These are phyloP conservation scores for Eulemur coronatus DNA, from an alignment of 2,797 vertebrate species.

Conservation along the genomic window DNA sequence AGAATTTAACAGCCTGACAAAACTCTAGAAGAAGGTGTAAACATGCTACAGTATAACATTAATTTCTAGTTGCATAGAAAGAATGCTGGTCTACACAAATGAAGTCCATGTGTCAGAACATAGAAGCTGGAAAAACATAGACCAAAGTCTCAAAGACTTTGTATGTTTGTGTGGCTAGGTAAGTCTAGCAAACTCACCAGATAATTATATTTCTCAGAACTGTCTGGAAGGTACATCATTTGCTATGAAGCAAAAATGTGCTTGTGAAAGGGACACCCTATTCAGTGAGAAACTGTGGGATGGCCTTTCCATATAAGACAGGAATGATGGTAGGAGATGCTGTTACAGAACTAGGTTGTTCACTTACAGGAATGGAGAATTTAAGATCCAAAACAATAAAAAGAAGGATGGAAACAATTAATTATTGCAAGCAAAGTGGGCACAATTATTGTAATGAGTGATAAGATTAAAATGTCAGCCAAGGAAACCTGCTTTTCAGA, in stretches of 20 bases:
- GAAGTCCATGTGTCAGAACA: not conserved
- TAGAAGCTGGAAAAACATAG: not conserved
- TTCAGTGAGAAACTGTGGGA: not conserved
- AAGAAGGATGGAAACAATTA: not conserved
- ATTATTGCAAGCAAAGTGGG: not conserved
- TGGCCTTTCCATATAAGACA: fast-evolving
- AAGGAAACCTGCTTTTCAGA: not conserved
- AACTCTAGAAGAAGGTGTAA: not conserved
- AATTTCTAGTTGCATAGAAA: not conserved
- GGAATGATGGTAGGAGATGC: not conserved
- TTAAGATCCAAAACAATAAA: not conserved
- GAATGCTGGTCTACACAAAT: not conserved
- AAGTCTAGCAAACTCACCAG: not conserved
- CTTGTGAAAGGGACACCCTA: not conserved
- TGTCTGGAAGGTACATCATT: not conserved
- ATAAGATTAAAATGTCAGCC: not conserved
- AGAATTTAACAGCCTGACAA: not conserved
- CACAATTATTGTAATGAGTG: not conserved
- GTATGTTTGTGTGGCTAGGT: not conserved
- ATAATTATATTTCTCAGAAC: not conserved
- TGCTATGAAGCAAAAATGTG: not conserved
- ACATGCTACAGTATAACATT: not conserved
- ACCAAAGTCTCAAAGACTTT: not conserved
- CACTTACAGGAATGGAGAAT: not conserved
- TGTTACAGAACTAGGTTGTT: not conserved